Base-by-base conservation (phyloP, 2,888 invertebrate species). In the Cremastinae sp. region DNA sequence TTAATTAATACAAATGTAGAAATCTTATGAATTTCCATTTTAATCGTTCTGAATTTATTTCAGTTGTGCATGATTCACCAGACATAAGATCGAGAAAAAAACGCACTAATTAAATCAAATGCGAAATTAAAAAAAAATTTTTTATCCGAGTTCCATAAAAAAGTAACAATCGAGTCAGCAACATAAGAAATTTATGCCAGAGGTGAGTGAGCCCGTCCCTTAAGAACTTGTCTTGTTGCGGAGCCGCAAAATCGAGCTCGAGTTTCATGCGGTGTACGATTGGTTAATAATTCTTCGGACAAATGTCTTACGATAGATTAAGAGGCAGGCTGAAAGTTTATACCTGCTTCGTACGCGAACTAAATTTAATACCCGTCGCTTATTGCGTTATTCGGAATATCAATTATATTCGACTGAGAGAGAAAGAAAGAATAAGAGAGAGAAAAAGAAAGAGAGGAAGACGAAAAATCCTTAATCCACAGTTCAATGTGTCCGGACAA, bases 311-410 rank as follows among this genome's bases (percentile, higher is more conserved):
- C 16, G 56, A 14, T 16, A 18, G n/a, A n/a, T n/a, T 3, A 51
- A n/a, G 20, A 16, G 16, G 12, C 20, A 55, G 55, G 4, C 62
- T 62, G 70, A 55, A 55, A 71, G 55, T 64, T 71, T 56, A 71
- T 71, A 20, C 8, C 5, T 45, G 59, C 9, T 45, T 22, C n/a
- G 53, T 39, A 16, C 16, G 28, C 10, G 18, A 12, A 49, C 51
- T 8, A 56, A 51, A 51, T 65, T 41, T n/a, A 65, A 65, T 65
- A 65, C 28, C 12, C 5, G 39, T 39, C 8, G 59, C 41, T 43
- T 28, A 49, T 68, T 68, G 70, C 62, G 62, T 55, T 71, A 71
- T 62, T 53, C 10, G 12, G 68, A 58, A 68, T 68, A 68, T 58
- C 47, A 35, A 56, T 66, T n/a, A n/a, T 8, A 56, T 56, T 56